These are phyloP conservation scores for Mylabris sibirica DNA, from an alignment of 2,888 invertebrate genomes.

Conservation along the genomic window DNA sequence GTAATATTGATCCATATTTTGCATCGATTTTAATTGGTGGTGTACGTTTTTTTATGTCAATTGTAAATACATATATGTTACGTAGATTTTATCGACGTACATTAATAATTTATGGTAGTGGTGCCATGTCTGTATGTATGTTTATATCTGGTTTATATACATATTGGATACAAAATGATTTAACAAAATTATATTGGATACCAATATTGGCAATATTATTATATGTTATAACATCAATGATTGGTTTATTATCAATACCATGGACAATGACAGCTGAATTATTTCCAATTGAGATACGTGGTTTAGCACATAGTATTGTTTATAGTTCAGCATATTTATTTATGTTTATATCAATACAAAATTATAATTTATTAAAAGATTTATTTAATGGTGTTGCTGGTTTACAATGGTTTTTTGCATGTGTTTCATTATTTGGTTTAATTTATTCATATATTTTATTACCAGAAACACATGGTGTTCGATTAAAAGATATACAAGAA, in stretches of 20 bases:
- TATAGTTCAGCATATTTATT: constrained; percentile 66
- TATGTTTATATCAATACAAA: constrained; percentile 67
- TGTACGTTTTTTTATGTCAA: constrained; percentile 65
- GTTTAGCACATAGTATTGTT: constrained; percentile 66
- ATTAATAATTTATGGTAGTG: constrained; percentile 62
- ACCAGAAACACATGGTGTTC: constrained; percentile 63
- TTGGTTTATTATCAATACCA: constrained; percentile 68
- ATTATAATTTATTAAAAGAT: constrained; percentile 58
- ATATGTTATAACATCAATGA: constrained; percentile 67
- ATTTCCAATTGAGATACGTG: constrained; percentile 68
- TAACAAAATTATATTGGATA: constrained; percentile 57
- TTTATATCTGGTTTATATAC: constrained; percentile 65
- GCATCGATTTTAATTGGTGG: constrained; percentile 65
- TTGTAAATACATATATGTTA: constrained; percentile 65
- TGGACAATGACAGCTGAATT: constrained; percentile 71
- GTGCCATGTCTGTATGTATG: constrained; percentile 66
- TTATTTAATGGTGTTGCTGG: constrained; percentile 62
- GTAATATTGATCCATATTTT: constrained; percentile 61
- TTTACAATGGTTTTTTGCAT: constrained; percentile 66
- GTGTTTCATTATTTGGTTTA: constrained; percentile 59
- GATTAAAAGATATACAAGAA: constrained; percentile 61
- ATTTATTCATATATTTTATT: constrained; percentile 61
- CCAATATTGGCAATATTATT: constrained; percentile 65
- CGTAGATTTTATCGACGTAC: constrained; percentile 63
- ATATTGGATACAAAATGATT: constrained; percentile 57